Conservation (phyloP, 2,888 invertebrate species). For the Andrena camellia region DNA sequence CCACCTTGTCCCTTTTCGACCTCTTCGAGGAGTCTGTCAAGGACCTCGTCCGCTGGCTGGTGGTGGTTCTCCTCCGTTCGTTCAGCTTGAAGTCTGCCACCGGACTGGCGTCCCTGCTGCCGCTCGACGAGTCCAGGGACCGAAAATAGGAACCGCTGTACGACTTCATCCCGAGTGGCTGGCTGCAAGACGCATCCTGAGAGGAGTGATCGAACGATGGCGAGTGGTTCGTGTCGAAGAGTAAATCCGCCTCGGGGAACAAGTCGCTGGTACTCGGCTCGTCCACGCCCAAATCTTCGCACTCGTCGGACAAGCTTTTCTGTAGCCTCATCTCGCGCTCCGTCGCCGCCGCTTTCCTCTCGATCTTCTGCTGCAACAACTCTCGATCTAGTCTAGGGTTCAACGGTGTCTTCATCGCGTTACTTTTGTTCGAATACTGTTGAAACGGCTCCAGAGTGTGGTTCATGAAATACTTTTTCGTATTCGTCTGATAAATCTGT, state of each 20-base stretch:
- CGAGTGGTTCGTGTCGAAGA: conserved; percentile 91
- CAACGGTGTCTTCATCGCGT: conserved; percentile 73
- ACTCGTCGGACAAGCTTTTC: conserved; percentile 92
- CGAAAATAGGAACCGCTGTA: conserved; percentile 82
- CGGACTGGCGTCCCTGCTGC: conserved; percentile 85
- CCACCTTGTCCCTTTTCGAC: conserved; percentile 69
- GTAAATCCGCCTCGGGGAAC: conserved; percentile 91
- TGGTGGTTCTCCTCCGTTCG: conserved; percentile 77
- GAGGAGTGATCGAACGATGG: conserved; percentile 88
- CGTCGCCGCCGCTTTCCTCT: conserved; percentile 85
- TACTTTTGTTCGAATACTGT: conserved; percentile 77
- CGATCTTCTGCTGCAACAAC: conserved; percentile 78
- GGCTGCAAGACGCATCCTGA: conserved; percentile 85
- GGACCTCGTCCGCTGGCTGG: conserved; percentile 70
- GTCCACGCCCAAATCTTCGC: conserved; percentile 92
- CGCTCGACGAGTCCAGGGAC: conserved; percentile 84
- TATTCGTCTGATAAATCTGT: conserved; percentile 79
- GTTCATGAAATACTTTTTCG: conserved; percentile 83
- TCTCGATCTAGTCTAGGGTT: conserved; percentile 79
- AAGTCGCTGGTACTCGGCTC: conserved; percentile 92
- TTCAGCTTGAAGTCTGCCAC: conserved; percentile 83
- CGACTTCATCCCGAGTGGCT: conserved; percentile 79
- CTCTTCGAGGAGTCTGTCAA: conserved; percentile 70
- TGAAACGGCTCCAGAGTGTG: conserved; percentile 81
- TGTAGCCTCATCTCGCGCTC: conserved; percentile 87